Conservation (phyloP, 2,888 invertebrate genomes). For the Acleris laterana region DNA sequence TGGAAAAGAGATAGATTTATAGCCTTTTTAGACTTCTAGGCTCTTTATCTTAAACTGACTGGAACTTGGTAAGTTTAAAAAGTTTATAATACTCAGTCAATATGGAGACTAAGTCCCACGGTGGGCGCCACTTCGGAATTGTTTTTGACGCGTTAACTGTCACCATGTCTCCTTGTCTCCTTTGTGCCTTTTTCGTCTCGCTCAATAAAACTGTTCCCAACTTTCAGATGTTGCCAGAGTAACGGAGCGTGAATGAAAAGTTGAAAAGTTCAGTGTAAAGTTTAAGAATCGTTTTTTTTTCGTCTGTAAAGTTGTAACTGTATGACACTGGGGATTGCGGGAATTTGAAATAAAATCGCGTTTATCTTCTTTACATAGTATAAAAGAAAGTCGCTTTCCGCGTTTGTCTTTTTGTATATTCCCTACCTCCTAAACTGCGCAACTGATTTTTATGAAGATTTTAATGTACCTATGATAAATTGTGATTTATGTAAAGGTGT, state of each 20-base stretch:
- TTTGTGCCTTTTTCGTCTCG: slow-evolving; percentile 42
- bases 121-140: slow-evolving; percentile 55
- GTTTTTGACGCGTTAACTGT: slow-evolving; percentile 58
- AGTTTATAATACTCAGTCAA: not conserved
- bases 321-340: not conserved
- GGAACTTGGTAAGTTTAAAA: too few species aligned
- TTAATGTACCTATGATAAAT: too few species aligned
- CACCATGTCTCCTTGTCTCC: slow-evolving; percentile 50
- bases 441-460: too few species aligned
- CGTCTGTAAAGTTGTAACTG: slow-evolving; percentile 12
- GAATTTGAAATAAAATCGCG: not conserved
- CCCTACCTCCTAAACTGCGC: too few species aligned
- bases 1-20: too few species aligned
- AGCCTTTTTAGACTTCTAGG: too few species aligned
- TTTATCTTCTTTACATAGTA: too few species aligned
- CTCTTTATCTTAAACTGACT: too few species aligned
- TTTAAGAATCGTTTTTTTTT: slow-evolving; percentile 30
- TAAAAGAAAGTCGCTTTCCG: too few species aligned
- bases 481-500: too few species aligned
- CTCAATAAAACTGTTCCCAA: slow-evolving; percentile 58
- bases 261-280: slow-evolving; percentile 27
- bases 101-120: slow-evolving; percentile 47
- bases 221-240: slow-evolving; percentile 54
- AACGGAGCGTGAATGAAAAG: slow-evolving; percentile 49
- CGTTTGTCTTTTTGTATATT: too few species aligned